Conservation (phyloP, 1,140 invertebrate species). For the Oryzaephilus surinamensis region DNA sequence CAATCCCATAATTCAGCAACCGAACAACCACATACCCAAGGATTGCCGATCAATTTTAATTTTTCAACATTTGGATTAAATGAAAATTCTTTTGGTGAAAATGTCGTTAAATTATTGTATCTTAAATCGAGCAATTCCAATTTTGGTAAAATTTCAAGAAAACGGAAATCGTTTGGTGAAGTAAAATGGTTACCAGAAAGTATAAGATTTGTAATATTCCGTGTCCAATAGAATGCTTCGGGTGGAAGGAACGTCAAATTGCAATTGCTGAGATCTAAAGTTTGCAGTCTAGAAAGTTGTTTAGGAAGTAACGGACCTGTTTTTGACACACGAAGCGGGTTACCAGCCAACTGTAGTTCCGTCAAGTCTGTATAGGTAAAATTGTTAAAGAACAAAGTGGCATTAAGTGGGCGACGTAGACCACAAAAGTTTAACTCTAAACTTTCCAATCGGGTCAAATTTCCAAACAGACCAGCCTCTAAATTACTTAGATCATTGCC, state of each 20-base stretch:
- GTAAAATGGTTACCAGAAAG: conserved; percentile 49
- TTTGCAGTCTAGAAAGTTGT: conserved; percentile 51
- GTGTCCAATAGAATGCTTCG: conserved; percentile 49
- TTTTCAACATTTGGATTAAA: conserved; percentile 43
- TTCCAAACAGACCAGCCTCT: conserved; percentile 58
- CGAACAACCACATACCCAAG: conserved; percentile 58
- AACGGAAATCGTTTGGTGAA: conserved; percentile 40
- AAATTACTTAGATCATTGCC: conserved; percentile 54
- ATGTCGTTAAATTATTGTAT: conserved; percentile 50
- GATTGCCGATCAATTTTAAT: conserved; percentile 55
- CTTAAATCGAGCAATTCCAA: conserved; percentile 53
- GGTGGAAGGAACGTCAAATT: conserved; percentile 48
- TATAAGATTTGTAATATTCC: conserved; percentile 52
- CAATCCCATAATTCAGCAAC: conserved; percentile 62
- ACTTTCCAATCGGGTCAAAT: conserved; percentile 52
- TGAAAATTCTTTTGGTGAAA: conserved; percentile 44
- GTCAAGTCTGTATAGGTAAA: conserved; percentile 51
- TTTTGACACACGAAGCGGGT: conserved; percentile 49
- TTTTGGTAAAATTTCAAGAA: conserved; percentile 45
- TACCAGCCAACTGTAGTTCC: conserved; percentile 58
- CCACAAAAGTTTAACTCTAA: conserved; percentile 60
- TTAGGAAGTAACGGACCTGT: conserved; percentile 48
- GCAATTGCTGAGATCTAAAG: conserved; percentile 55
- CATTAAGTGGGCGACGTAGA: conserved; percentile 48
- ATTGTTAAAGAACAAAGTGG: conserved; percentile 56